Conservation (phyloP, 1,140 invertebrate genomes). For the Drosophila ohnishii region DNA sequence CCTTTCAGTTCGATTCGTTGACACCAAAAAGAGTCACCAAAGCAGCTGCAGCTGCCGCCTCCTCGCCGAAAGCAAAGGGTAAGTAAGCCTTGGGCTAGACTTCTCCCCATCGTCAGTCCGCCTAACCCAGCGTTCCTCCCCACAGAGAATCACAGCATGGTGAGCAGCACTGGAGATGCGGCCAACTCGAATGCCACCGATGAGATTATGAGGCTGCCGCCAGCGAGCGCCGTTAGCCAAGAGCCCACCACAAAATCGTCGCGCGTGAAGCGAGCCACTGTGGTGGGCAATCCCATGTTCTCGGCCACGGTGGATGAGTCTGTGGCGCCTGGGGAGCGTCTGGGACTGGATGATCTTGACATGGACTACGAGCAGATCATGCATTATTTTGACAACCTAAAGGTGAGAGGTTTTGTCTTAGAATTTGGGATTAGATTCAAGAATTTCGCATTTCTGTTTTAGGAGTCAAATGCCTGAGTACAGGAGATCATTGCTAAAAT, state of each 20-base stretch:
- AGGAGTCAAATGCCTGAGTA: slow-evolving; percentile 90
- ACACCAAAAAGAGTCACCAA: slow-evolving; percentile 80
- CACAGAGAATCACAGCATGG: slow-evolving; percentile 65
- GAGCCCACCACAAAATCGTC: slow-evolving; percentile 84
- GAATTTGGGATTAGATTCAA: not conserved
- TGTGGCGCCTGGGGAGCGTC: slow-evolving; percentile 84
- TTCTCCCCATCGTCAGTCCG: too few species aligned
- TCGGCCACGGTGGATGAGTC: slow-evolving; percentile 84
- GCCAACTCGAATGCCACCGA: slow-evolving; percentile 71
- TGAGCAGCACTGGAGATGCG: slow-evolving; percentile 64
- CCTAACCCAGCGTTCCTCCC: not conserved
- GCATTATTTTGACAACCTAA: slow-evolving; percentile 98
- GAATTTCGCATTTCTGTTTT: too few species aligned
- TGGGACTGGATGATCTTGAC: slow-evolving; percentile 91
- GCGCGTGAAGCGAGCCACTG: slow-evolving; percentile 89
- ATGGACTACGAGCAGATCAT: slow-evolving; percentile 99
- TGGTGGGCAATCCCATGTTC: slow-evolving; percentile 95
- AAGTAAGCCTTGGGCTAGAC: not conserved
- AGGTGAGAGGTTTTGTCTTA: slow-evolving; percentile 85
- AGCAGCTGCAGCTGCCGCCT: slow-evolving; percentile 30
- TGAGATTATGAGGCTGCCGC: slow-evolving; percentile 67
- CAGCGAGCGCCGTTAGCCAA: slow-evolving; percentile 63
- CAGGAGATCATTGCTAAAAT: slow-evolving; percentile 91
- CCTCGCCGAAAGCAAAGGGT: slow-evolving; percentile 44
- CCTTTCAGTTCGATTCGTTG: slow-evolving; percentile 82